Evolutionary conservation across 2,888 invertebrate species (phyloP).

Genomic region (Gisinianus flammeolus): DNA sequence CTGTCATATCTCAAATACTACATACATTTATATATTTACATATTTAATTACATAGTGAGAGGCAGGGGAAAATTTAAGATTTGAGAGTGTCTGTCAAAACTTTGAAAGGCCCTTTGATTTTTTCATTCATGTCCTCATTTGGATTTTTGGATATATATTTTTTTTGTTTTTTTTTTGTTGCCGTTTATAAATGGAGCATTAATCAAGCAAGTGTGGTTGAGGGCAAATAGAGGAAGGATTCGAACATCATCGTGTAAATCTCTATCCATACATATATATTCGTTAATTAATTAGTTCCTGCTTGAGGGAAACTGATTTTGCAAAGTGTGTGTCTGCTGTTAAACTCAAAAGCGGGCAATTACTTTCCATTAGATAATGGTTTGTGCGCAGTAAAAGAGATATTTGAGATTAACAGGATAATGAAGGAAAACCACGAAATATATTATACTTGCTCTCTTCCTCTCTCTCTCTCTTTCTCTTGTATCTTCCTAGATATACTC

Average conservation of each 20-base stretch:
- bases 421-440: too few species aligned
- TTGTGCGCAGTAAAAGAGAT: not conserved
- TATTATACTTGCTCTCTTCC: too few species aligned
- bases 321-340: slow-evolving; percentile 21
- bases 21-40: too few species aligned
- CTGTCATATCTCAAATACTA: too few species aligned
- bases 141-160: not conserved
- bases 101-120: not conserved
- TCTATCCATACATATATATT: not conserved
- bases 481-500: too few species aligned
- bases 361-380: slow-evolving; percentile 23
- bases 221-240: too few species aligned
- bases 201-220: too few species aligned
- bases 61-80: too few species aligned
- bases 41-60: too few species aligned
- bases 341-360: slow-evolving; percentile 27
- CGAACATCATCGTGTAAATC: not conserved
- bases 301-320: slow-evolving; percentile 28
- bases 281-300: slow-evolving; percentile 37
- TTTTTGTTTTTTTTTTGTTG: not conserved
- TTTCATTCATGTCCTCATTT: not conserved
- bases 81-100: too few species aligned
- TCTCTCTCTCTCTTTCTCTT: too few species aligned
- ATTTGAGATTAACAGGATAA: not conserved
- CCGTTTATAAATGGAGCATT: not conserved